phyloP scores from a whole-genome alignment of 2,113 vertebrate species.

The Cyprinodon tularosa region DNA sequence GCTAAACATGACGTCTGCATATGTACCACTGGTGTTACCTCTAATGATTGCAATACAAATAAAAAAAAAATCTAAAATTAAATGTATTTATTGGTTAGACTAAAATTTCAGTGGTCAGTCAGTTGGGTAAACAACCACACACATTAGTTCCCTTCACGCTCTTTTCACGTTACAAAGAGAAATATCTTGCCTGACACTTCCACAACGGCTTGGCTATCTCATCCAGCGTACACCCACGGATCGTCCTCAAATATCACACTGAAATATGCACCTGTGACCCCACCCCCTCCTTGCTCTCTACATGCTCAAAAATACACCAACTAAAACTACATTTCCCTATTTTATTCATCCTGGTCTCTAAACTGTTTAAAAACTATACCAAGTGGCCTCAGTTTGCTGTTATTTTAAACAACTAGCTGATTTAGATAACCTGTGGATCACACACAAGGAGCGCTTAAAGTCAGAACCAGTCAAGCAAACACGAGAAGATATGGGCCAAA shows the following conservation, averaged over 20 bases:
- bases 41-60: no score
- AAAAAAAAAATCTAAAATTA: no score
- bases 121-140: no score
- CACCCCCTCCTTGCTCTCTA: slow-evolving; percentile 12
- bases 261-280: slow-evolving; percentile 43
- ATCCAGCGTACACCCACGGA: slow-evolving; percentile 61
- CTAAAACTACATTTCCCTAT: slow-evolving; percentile 15
- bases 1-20: no score
- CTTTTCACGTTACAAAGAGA: slow-evolving; percentile 45
- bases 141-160: slow-evolving; percentile 5
- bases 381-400: slow-evolving; percentile 33
- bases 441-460: slow-evolving; percentile 8
- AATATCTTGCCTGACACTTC: slow-evolving; percentile 63
- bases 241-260: slow-evolving; percentile 49
- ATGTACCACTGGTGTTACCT: no score
- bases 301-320: slow-evolving; percentile 42
- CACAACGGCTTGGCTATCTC: slow-evolving; percentile 49
- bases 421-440: slow-evolving; percentile 33
- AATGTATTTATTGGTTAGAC: no score
- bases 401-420: slow-evolving; percentile 35
- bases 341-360: slow-evolving; percentile 19
- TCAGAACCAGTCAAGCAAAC: slow-evolving; percentile 33
- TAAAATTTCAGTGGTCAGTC: no score
- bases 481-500: slow-evolving; percentile 10
- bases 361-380: slow-evolving; percentile 18